A percentile compares a stretch with the other conserved stretches of the same genome.
Evolutionary conservation across 2,797 vertebrate genomes (phyloP).

Genomic region (Characodon lateralis): DNA sequence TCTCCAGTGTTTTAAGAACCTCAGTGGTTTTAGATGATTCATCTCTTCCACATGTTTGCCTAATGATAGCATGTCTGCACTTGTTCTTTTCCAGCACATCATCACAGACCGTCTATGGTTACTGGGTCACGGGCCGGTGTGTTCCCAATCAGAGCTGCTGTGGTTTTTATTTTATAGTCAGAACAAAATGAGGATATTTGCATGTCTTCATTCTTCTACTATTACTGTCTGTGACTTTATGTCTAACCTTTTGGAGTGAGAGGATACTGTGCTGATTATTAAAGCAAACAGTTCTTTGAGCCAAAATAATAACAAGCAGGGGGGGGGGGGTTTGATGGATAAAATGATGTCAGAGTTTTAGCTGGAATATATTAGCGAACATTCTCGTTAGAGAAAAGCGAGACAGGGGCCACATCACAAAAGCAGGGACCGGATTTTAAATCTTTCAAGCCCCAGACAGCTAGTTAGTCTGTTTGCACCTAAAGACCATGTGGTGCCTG

Average conservation of each 20-base stretch:
- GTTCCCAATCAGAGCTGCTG: conserved; percentile 39
- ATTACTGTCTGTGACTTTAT: conserved; percentile 1
- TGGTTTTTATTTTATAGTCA: conserved; percentile 32
- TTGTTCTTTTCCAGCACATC: conserved; percentile 71
- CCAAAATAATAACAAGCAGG: conserved; percentile 55
- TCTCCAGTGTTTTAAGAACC: conserved; percentile 48
- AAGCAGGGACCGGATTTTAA: conserved; percentile 17
- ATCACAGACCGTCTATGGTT: conserved; percentile 63
- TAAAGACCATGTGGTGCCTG: conserved; percentile 45
- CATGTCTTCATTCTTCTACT: conserved; percentile 6
- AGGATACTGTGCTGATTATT: conserved; percentile 31
- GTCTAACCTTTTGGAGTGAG: conserved; percentile 16
- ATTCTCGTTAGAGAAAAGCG: conserved; percentile 35
- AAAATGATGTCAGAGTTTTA: conserved; percentile 69
- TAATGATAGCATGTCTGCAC: conserved; percentile 77
- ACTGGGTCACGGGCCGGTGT: conserved; percentile 49
- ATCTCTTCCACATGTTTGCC: conserved; percentile 76
- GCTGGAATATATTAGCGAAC: conserved; percentile 69
- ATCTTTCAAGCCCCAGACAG: conserved; percentile 38
- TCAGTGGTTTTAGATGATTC: conserved; percentile 69
- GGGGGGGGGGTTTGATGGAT: conserved; percentile 31
- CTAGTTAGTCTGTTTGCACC: conserved; percentile 55
- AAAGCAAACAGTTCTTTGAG: conserved; percentile 30
- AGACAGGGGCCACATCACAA: conserved; percentile 45
- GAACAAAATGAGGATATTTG: conserved; percentile 20